phyloP scores from a whole-genome alignment of 1,140 invertebrate genomes.

The Papilio dardanus region DNA sequence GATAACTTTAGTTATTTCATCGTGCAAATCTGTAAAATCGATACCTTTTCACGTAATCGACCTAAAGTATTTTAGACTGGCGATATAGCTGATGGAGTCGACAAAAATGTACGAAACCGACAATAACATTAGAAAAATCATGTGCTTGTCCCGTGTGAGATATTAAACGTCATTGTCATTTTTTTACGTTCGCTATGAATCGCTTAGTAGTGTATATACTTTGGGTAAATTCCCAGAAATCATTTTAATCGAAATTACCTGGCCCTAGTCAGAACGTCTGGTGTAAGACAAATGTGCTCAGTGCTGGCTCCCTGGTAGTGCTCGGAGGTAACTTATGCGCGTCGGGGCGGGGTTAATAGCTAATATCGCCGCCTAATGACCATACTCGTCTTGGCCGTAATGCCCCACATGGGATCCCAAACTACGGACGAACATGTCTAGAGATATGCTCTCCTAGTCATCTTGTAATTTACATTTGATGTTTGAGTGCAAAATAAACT shows the following conservation, averaged over 20 bases:
- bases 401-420: slow-evolving; percentile 71
- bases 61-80: too few relatives aligned
- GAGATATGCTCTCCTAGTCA: slow-evolving; percentile 55
- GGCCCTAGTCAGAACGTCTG: slow-evolving; percentile 18
- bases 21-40: too few relatives aligned
- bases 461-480: slow-evolving; percentile 60
- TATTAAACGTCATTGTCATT: too few relatives aligned
- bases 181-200: too few relatives aligned
- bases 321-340: slow-evolving; percentile 57
- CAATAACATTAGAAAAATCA: too few relatives aligned
- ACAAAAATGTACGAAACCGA: too few relatives aligned
- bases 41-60: slow-evolving; percentile 32
- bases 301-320: slow-evolving; percentile 30
- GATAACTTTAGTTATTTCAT: slow-evolving; percentile 2
- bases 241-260: slow-evolving; percentile 34
- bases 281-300: slow-evolving; percentile 34
- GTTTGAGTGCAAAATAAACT: too few relatives aligned
- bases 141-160: too few relatives aligned
- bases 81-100: too few relatives aligned
- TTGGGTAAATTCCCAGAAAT: too few relatives aligned
- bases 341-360: slow-evolving; percentile 75
- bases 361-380: slow-evolving; percentile 79
- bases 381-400: slow-evolving; percentile 74
- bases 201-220: too few relatives aligned
- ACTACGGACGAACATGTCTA: slow-evolving; percentile 58